Evolutionary conservation across 2,797 vertebrate species (phyloP), one percentile per base, ranked within the genome.

Genomic region (Hozukius guyotensis): DNA sequence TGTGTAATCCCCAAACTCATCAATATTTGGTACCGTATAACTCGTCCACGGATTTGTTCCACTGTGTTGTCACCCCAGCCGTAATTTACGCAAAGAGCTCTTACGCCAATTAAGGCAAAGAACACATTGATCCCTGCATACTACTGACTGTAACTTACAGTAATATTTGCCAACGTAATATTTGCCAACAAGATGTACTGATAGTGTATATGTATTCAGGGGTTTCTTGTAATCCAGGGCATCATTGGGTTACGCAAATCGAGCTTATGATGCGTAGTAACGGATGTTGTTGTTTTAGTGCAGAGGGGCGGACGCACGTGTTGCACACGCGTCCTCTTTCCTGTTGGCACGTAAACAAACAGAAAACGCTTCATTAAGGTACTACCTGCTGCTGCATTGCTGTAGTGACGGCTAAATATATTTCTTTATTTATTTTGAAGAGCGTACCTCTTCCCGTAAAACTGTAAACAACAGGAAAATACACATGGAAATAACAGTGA

Each of bases 231-330:
- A 67, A 74, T 49, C 72, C 24, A 12, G 29, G 42, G 12, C 61
- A 8, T 85, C 88, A 87, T 14, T 20, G 4, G 8, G 24, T 62
- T 46, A 62, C 70, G 16, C 24, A 68, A n/a, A 73, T 77, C 22
- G 4, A 57, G 5, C 2, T 53, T 2, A 7, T 75, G 55, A 55
- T 71, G 68, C 42, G 49, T 71, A 13, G 65, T 66, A 71, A 79
- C 16, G 34, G 65, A 72, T 79, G 73, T 61, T 86, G 49, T 67
- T 86, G 83, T 86, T 80, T 75, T 68, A 69, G 22, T 61, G 7
- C 60, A 73, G 46, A 53, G 53, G 32, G 57, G 25, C 5, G 22
- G 52, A 64, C 3, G 29, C 75, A 72, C 27, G 2, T 75, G 75
- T 25, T 38, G 10, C 10, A 8, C 60, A 42, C 49, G 29, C 2